A percentile compares a stretch with the other conserved stretches of the same genome.
These are phyloP conservation scores for Tetramorium alpestre DNA, from an alignment of 1,140 invertebrate species.

Conservation along the genomic window DNA sequence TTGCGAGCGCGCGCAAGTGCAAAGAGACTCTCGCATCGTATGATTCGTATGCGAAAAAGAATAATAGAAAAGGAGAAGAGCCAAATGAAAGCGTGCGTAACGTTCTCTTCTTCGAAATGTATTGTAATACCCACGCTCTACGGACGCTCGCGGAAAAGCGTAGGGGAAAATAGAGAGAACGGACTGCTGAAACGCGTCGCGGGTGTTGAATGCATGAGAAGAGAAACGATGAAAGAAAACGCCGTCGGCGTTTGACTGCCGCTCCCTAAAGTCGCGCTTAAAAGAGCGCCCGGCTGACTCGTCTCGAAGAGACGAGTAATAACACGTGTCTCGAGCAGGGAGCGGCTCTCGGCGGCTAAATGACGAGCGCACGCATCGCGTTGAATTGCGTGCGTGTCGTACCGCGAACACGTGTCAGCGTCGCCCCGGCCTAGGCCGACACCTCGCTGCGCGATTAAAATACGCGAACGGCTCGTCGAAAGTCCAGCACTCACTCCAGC, in stretches of 20 bases:
- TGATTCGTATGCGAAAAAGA: not conserved
- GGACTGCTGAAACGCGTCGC: constrained; percentile 66
- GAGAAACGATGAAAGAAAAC: constrained; percentile 41
- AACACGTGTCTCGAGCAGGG: constrained; percentile 61
- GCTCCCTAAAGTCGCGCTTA: constrained; percentile 43
- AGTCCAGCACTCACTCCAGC: not conserved
- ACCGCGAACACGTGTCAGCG: constrained; percentile 27
- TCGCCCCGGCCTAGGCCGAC: constrained; percentile 26
- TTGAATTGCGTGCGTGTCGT: constrained; percentile 18
- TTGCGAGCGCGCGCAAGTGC: not conserved
- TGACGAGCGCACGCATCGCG: constrained; percentile 43
- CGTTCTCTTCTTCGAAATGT: constrained; percentile 67
- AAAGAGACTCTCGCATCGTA: constrained; percentile 27
- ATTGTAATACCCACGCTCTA: constrained; percentile 49
- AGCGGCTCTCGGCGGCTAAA: constrained; percentile 22
- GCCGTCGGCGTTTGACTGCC: constrained; percentile 40
- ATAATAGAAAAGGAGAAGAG: not conserved
- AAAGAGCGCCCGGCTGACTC: constrained; percentile 38
- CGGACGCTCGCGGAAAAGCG: constrained; percentile 40
- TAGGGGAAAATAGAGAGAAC: constrained; percentile 67
- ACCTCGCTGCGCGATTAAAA: constrained; percentile 18
- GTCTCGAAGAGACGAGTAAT: constrained; percentile 65
- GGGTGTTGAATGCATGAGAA: constrained; percentile 61
- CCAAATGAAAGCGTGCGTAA: constrained; percentile 15
- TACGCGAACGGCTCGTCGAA: constrained; percentile 19